Percentiles rank a stretch among this genome's conserved stretches.
Conservation (phyloP, 2,888 invertebrate species). For the Luffia ferchaultella region DNA sequence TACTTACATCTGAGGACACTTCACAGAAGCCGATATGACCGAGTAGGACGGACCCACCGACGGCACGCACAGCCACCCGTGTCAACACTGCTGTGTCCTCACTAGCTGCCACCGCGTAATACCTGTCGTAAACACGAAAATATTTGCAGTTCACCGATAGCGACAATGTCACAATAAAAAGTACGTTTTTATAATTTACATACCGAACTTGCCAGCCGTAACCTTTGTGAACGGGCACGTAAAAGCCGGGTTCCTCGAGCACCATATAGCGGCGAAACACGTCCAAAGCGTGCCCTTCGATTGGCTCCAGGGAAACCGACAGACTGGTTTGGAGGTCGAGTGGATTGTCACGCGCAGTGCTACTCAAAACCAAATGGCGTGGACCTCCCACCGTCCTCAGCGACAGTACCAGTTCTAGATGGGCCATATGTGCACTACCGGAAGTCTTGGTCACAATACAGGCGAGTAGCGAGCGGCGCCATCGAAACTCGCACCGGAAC, state of each 20-base stretch:
- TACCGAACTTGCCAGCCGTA: constrained; percentile 48
- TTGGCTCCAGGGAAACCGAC: constrained; percentile 32
- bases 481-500: constrained; percentile 40
- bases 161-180: background rate
- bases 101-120: constrained; percentile 28
- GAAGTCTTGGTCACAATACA: constrained; percentile 44
- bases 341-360: constrained; percentile 31
- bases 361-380: constrained; percentile 14
- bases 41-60: constrained; percentile 32
- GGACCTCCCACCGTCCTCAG: constrained; percentile 11
- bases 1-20: background rate
- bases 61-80: background rate
- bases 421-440: constrained; percentile 23
- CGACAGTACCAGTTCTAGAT: constrained; percentile 29
- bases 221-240: constrained; percentile 41
- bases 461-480: constrained; percentile 26
- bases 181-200: background rate
- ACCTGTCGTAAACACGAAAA: constrained; percentile 25
- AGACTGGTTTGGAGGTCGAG: constrained; percentile 36
- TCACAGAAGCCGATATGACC: constrained; percentile 42
- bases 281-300: constrained; percentile 15
- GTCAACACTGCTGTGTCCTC: background rate
- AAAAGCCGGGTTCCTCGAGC: constrained; percentile 36
- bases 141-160: background rate
- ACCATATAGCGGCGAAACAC: constrained; percentile 35